Percentiles rank a stretch among this genome's conserved stretches.
Conservation (phyloP, 2,797 vertebrate genomes). For the Valencia hispanica region DNA sequence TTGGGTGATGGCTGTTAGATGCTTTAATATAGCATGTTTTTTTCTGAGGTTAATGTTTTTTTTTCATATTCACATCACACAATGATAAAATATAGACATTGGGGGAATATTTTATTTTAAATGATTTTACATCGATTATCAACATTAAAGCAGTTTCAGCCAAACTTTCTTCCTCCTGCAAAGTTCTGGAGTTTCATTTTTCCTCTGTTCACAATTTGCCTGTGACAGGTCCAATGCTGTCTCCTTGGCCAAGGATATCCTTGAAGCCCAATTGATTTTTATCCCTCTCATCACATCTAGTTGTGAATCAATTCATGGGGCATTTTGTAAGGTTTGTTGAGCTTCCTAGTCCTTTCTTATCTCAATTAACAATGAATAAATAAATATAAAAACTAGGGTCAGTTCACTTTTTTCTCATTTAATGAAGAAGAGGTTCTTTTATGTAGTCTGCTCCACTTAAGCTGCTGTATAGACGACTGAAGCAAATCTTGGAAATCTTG, state of each 20-base stretch:
- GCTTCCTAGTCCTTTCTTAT: slow-evolving; percentile 10
- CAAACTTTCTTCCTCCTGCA: not conserved
- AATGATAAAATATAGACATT: slow-evolving; percentile 5
- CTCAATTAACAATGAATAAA: slow-evolving; percentile 11
- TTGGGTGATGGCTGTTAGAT: slow-evolving; percentile 21
- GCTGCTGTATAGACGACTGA: not conserved
- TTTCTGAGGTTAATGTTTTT: slow-evolving; percentile 2
- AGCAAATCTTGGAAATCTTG: not conserved
- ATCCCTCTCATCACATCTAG: slow-evolving; percentile 7
- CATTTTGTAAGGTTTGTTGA: slow-evolving; percentile 7
- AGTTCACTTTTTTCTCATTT: slow-evolving; percentile 1
- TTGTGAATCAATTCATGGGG: slow-evolving; percentile 11
- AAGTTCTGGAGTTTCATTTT: slow-evolving; percentile 1
- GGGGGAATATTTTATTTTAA: not conserved
- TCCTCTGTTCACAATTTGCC: not conserved
- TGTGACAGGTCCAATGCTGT: slow-evolving; percentile 20
- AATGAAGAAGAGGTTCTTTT: not conserved
- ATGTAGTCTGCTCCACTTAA: not conserved
- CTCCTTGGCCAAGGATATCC: slow-evolving; percentile 11
- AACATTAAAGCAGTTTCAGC: slow-evolving; percentile 8
- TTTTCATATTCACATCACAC: slow-evolving; percentile 13
- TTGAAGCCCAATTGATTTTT: slow-evolving; percentile 33
- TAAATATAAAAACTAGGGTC: slow-evolving; percentile 7
- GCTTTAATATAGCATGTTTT: slow-evolving; percentile 14
- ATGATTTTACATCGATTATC: slow-evolving; percentile 2